A percentile compares a stretch with the other conserved stretches of the same genome.
These are phyloP conservation scores for Nysson spinosus DNA, from an alignment of 2,888 invertebrate species.

Conservation along the genomic window DNA sequence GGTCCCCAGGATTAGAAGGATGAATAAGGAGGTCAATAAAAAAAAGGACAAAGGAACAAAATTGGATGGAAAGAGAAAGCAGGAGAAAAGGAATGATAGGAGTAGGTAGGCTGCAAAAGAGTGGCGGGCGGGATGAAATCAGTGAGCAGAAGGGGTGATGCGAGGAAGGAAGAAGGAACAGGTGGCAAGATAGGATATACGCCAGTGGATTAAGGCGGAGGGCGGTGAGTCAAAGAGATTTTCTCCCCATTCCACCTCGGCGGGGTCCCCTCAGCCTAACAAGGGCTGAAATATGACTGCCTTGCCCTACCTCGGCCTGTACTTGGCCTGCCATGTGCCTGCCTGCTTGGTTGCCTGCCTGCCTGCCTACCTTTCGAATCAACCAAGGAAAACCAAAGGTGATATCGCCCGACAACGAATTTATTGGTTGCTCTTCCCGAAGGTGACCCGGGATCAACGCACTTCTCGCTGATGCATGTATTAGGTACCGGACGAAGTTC, in stretches of 20 bases:
- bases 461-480: constrained; percentile 20
- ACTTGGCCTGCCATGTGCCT: constrained; percentile 43
- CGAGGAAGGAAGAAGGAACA: constrained; percentile 63
- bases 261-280: constrained; percentile 73
- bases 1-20: constrained; percentile 24
- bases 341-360: constrained; percentile 30
- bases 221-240: constrained; percentile 75
- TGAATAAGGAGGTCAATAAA: constrained; percentile 5
- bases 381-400: constrained; percentile 59
- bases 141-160: neutral
- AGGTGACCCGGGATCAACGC: constrained; percentile 52
- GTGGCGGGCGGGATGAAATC: constrained; percentile 1
- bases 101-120: constrained; percentile 10
- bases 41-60: constrained; percentile 1
- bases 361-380: constrained; percentile 52
- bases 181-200: constrained; percentile 72
- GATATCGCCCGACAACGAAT: constrained; percentile 61
- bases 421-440: constrained; percentile 56
- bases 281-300: constrained; percentile 75
- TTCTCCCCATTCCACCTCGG: constrained; percentile 71
- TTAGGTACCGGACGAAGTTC: neutral
- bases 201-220: constrained; percentile 72
- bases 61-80: neutral
- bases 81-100: constrained; percentile 23
- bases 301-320: constrained; percentile 60